Evolutionary conservation across 2,888 invertebrate genomes (phyloP).

Genomic region (Drosophila maculinotata): DNA sequence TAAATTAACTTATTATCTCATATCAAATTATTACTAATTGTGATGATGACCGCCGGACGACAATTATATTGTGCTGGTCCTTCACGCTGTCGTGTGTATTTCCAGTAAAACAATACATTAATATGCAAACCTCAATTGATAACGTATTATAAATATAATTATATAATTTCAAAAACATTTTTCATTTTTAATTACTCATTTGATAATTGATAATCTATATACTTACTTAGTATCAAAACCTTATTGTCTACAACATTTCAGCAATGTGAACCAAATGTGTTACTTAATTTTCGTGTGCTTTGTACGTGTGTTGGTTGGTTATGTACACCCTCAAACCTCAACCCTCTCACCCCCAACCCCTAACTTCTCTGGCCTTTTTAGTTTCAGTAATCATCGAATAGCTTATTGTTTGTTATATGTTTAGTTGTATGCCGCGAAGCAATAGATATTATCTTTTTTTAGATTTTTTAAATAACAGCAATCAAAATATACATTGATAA

Average conservation of each 20-base stretch:
- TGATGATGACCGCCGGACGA: conserved; percentile 30
- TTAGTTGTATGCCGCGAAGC: conserved; percentile 24
- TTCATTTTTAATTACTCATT: conserved; percentile 28
- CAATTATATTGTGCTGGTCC: conserved; percentile 21
- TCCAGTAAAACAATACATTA: conserved; percentile 14
- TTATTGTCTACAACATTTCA: conserved; percentile 43
- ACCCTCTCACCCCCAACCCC: not conserved
- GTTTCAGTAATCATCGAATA: conserved; percentile 18
- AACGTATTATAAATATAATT: conserved; percentile 18
- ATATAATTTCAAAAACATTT: conserved; percentile 35
- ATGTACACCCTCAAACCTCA: conserved; percentile 14
- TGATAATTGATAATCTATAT: conserved; percentile 36
- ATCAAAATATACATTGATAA: conserved; percentile 7
- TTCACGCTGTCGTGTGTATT: conserved; percentile 28
- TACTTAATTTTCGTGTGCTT: conserved; percentile 54
- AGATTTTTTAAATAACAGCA: conserved; percentile 5
- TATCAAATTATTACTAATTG: conserved; percentile 54
- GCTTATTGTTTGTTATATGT: conserved; percentile 13
- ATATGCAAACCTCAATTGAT: conserved; percentile 21
- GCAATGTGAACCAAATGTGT: conserved; percentile 41
- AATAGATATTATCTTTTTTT: conserved; percentile 7
- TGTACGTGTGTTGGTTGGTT: conserved; percentile 57
- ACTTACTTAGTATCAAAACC: conserved; percentile 28
- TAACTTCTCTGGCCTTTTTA: not conserved
- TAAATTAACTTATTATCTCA: conserved; percentile 49